A percentile compares a stretch with the other conserved stretches of the same genome.
Evolutionary conservation across 2,797 vertebrate species (phyloP).

Genomic region (Centropyge bicolor): DNA sequence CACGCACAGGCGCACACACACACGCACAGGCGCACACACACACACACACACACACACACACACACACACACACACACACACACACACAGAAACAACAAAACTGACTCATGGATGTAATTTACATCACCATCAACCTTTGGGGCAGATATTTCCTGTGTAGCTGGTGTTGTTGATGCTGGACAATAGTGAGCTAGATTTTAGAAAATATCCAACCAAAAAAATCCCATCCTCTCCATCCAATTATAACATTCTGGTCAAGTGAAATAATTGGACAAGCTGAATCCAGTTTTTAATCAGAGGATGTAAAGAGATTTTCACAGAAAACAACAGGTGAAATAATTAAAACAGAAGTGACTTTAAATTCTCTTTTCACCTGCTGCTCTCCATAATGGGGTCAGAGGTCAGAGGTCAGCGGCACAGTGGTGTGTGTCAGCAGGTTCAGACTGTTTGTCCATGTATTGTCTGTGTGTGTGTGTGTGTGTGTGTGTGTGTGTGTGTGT

Average conservation of each 20-base stretch:
- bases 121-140: not conserved
- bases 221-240: too few relatives aligned
- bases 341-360: not conserved
- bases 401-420: slow-evolving; percentile 9
- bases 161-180: too few relatives aligned
- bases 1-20: slow-evolving; percentile 74
- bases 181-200: too few relatives aligned
- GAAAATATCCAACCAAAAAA: too few relatives aligned
- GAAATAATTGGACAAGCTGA: too few relatives aligned
- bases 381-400: slow-evolving; percentile 4
- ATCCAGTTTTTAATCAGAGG: too few relatives aligned
- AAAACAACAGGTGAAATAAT: not conserved
- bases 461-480: slow-evolving; percentile 13
- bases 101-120: not conserved
- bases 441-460: slow-evolving; percentile 5
- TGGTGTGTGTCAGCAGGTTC: not conserved
- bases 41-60: slow-evolving; percentile 74
- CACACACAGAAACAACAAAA: not conserved
- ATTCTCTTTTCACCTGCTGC: not conserved
- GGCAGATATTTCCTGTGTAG: too few relatives aligned
- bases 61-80: slow-evolving; percentile 41
- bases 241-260: too few relatives aligned
- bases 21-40: slow-evolving; percentile 57
- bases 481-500: slow-evolving; percentile 13
- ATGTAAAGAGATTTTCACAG: not conserved